A percentile compares a stretch with the other conserved stretches of the same genome.
These are phyloP conservation scores for Elysia chlorotica DNA, from an alignment of 1,140 invertebrate genomes.

Conservation along the genomic window DNA sequence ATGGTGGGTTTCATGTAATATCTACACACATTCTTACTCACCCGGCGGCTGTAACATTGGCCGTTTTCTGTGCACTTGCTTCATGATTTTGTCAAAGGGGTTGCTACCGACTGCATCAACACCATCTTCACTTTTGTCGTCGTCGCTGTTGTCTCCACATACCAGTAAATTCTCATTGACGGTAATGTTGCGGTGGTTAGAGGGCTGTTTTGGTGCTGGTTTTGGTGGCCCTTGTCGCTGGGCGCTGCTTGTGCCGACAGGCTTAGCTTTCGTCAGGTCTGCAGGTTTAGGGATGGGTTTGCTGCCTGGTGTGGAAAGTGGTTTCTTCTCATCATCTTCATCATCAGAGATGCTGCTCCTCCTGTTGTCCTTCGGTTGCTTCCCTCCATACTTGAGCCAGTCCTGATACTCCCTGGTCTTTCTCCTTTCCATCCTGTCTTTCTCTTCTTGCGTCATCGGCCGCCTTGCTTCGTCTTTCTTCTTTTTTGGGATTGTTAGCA, in stretches of 20 bases:
- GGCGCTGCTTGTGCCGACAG: neutral
- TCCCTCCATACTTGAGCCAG: conserved; percentile 15
- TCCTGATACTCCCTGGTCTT: conserved; percentile 17
- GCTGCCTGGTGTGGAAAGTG: neutral
- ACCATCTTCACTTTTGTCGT: neutral
- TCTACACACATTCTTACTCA: conserved; percentile 1
- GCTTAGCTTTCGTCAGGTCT: neutral
- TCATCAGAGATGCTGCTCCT: neutral
- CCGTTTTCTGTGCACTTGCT: conserved; percentile 10
- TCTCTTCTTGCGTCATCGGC: conserved; percentile 19
- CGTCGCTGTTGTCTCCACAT: conserved; percentile 1
- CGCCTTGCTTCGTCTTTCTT: conserved; percentile 13
- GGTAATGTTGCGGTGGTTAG: neutral
- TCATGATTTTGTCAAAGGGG: conserved; percentile 18
- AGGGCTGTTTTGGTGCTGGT: neutral
- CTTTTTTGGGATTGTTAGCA: conserved; percentile 21
- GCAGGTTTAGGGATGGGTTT: neutral
- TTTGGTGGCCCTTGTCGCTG: neutral
- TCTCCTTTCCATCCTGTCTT: conserved; percentile 14
- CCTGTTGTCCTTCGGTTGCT: neutral
- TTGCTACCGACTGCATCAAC: neutral
- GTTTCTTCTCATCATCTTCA: neutral
- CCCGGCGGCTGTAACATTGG: neutral
- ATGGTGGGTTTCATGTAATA: no score
- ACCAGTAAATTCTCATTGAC: conserved; percentile 20